Evolutionary conservation across 2,888 invertebrate species (phyloP).

Genomic region (Thysanoteuthis rhombus): DNA sequence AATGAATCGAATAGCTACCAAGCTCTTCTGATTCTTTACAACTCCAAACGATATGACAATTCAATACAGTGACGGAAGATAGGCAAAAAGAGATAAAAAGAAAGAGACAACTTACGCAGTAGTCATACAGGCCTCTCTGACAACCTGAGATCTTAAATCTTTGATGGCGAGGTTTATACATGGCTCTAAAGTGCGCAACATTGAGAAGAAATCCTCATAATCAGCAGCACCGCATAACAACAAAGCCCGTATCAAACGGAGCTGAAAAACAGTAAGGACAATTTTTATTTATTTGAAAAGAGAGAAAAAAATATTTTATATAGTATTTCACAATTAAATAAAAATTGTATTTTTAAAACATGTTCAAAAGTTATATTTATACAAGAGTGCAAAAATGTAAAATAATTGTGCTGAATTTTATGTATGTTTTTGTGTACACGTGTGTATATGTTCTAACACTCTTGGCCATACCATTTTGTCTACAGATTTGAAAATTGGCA

Average conservation of each 20-base stretch:
- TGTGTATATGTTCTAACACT: too few relatives aligned
- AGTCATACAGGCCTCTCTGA: slow-evolving; percentile 94
- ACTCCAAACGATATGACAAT: neutral
- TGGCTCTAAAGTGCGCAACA: slow-evolving; percentile 78
- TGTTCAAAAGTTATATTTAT: too few relatives aligned
- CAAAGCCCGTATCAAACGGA: slow-evolving; percentile 86
- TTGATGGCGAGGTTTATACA: slow-evolving; percentile 56
- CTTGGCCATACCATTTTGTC: too few relatives aligned
- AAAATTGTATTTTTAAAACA: neutral
- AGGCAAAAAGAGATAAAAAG: neutral
- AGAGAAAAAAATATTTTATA: neutral
- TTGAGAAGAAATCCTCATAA: slow-evolving; percentile 78
- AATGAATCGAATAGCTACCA: too few relatives aligned
- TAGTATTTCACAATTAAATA: too few relatives aligned
- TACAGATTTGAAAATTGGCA: too few relatives aligned
- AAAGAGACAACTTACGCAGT: slow-evolving; percentile 75
- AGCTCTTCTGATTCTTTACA: too few relatives aligned
- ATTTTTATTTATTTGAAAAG: neutral
- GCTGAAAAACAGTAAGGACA: slow-evolving; percentile 70
- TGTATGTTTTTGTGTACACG: too few relatives aligned
- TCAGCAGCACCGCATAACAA: slow-evolving; percentile 84
- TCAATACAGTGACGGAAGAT: neutral
- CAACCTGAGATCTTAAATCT: slow-evolving; percentile 81
- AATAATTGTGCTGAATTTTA: too few relatives aligned
- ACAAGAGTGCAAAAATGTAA: too few relatives aligned